Percentiles rank a stretch among this genome's conserved stretches.
These are phyloP conservation scores for Drosophila mimetica DNA, from an alignment of 2,888 invertebrate species.

Conservation along the genomic window DNA sequence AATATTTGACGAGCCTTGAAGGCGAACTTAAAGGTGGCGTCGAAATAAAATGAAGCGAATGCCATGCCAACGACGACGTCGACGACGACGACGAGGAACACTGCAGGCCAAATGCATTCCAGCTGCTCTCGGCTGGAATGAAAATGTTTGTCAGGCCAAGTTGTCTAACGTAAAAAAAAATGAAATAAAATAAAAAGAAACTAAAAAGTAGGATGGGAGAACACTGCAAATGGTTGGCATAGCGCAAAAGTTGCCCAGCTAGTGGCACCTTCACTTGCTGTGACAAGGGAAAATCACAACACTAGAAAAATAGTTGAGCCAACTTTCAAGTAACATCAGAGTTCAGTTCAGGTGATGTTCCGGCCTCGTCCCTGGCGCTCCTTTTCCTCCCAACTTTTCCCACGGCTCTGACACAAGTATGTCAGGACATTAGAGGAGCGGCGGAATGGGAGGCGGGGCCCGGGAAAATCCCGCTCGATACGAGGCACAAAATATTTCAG, in stretches of 20 bases:
- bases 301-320: slow-evolving; percentile 73
- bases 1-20: slow-evolving; percentile 48
- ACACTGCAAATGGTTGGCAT: slow-evolving; percentile 60
- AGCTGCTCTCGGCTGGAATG: slow-evolving; percentile 52
- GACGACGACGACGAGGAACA: too few species aligned
- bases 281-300: slow-evolving; percentile 54
- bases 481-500: slow-evolving; percentile 55
- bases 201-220: slow-evolving; percentile 9
- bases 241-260: slow-evolving; percentile 52
- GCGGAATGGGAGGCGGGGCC: too few species aligned
- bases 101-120: slow-evolving; percentile 51
- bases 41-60: slow-evolving; percentile 26
- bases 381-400: background rate
- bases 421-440: slow-evolving; percentile 40
- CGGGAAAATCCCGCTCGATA: slow-evolving; percentile 25
- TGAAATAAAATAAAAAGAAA: slow-evolving; percentile 8
- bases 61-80: slow-evolving; percentile 19
- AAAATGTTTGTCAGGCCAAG: slow-evolving; percentile 71
- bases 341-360: slow-evolving; percentile 65
- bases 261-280: slow-evolving; percentile 32
- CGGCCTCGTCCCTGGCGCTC: slow-evolving; percentile 2
- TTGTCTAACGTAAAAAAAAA: slow-evolving; percentile 41
- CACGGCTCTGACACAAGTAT: slow-evolving; percentile 39
- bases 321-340: slow-evolving; percentile 57
- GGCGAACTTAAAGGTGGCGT: slow-evolving; percentile 56